Conservation (phyloP, 2,888 invertebrate genomes). For the Apotomis betuletana region DNA sequence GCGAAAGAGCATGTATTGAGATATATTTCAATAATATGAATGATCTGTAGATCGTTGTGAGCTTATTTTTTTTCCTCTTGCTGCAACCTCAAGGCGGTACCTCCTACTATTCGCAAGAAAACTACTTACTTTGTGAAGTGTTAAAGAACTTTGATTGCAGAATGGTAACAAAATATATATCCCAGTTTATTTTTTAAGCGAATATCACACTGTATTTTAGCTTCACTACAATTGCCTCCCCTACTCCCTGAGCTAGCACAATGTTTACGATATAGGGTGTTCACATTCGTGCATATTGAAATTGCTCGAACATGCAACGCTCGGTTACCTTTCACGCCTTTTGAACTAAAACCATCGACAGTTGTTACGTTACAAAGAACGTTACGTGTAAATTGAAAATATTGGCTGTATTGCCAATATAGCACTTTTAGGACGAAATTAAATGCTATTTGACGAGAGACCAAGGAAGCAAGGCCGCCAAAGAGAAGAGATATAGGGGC, state of each 20-base stretch:
- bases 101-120: no score
- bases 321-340: constrained; percentile 13
- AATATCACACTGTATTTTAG: neutral
- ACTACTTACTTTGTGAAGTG: neutral
- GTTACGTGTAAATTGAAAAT: neutral
- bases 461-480: no score
- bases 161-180: neutral
- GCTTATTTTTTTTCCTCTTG: no score
- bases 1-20: no score
- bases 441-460: no score
- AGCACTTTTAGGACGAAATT: no score
- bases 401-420: no score
- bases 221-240: neutral
- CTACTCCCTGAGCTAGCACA: neutral
- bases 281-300: constrained; percentile 23
- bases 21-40: no score
- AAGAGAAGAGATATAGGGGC: no score
- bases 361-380: neutral
- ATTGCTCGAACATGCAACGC: constrained; percentile 20
- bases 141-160: neutral
- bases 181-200: neutral
- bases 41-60: no score
- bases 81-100: no score
- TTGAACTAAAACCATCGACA: constrained; percentile 24
- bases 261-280: constrained; percentile 10